A percentile compares a stretch with the other conserved stretches of the same genome.
Evolutionary conservation across 1,140 invertebrate genomes (phyloP).

Genomic region (Neoseiulus cucumeris): DNA sequence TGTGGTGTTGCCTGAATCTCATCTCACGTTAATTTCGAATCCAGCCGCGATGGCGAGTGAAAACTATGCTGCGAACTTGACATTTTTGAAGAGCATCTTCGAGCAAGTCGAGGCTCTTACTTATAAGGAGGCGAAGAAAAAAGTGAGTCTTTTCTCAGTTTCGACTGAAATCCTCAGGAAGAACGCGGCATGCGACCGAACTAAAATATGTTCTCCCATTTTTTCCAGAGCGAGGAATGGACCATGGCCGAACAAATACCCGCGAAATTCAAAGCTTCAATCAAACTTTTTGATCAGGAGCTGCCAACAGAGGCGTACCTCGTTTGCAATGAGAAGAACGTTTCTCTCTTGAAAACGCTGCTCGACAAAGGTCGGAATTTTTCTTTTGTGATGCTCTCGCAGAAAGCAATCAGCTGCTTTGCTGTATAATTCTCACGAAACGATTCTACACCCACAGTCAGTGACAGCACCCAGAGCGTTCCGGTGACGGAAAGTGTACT

Average conservation of each 20-base stretch:
- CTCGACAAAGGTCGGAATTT: background rate
- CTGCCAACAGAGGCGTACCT: background rate
- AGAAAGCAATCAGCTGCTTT: too few species aligned
- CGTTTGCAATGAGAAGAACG: background rate
- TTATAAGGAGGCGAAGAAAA: background rate
- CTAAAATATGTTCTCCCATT: too few species aligned
- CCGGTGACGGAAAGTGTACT: background rate
- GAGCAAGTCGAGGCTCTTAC: background rate
- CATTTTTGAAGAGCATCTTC: background rate
- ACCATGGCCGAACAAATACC: background rate
- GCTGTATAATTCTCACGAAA: too few species aligned
- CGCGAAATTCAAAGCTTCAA: background rate
- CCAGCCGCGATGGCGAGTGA: background rate
- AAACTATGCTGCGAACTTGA: background rate
- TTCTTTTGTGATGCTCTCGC: background rate
- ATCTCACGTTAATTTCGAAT: background rate
- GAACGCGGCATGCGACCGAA: too few species aligned
- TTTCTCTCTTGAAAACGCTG: background rate
- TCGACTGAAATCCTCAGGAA: too few species aligned
- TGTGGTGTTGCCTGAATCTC: background rate
- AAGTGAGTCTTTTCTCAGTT: background rate
- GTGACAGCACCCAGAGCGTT: background rate
- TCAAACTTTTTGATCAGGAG: background rate
- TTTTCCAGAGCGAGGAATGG: conserved; percentile 3
- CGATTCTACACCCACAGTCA: too few species aligned